These are phyloP conservation scores for Phymatocera aterrima DNA, from an alignment of 2,888 invertebrate species.

Conservation along the genomic window DNA sequence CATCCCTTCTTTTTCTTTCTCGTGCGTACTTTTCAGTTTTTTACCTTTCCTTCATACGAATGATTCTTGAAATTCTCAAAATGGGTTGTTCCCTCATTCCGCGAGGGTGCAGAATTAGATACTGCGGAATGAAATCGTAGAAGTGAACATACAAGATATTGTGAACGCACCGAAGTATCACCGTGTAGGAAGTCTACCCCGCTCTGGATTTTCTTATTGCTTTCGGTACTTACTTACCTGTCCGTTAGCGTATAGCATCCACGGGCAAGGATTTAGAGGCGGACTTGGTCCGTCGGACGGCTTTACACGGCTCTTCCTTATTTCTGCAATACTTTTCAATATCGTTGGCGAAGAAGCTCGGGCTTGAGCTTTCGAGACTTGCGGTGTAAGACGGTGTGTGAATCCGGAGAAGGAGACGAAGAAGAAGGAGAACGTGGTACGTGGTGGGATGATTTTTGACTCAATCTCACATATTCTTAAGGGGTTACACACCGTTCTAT, in stretches of 20 bases:
- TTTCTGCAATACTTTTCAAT: conserved; percentile 42
- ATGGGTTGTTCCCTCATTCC: no score
- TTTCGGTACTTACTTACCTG: not conserved
- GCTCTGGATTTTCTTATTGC: conserved; percentile 11
- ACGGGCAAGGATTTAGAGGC: conserved; percentile 21
- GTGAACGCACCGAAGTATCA: not conserved
- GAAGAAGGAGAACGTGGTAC: not conserved
- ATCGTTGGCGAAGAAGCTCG: not conserved
- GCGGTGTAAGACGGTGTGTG: not conserved
- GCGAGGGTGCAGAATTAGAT: no score
- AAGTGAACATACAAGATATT: not conserved
- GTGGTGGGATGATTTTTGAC: conserved; percentile 10
- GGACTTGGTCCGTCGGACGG: conserved; percentile 10
- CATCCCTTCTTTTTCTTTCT: no score
- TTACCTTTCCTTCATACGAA: no score
- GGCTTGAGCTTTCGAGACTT: not conserved
- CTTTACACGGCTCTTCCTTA: conserved; percentile 13
- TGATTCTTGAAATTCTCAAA: no score
- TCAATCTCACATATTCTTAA: not conserved
- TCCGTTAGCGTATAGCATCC: not conserved
- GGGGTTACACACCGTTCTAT: not conserved
- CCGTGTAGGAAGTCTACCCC: conserved; percentile 4
- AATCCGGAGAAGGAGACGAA: not conserved
- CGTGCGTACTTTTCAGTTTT: no score
- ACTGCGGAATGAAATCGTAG: not conserved